Base-by-base conservation (phyloP, 2,888 invertebrate species). In the Ctenicera cuprea region DNA sequence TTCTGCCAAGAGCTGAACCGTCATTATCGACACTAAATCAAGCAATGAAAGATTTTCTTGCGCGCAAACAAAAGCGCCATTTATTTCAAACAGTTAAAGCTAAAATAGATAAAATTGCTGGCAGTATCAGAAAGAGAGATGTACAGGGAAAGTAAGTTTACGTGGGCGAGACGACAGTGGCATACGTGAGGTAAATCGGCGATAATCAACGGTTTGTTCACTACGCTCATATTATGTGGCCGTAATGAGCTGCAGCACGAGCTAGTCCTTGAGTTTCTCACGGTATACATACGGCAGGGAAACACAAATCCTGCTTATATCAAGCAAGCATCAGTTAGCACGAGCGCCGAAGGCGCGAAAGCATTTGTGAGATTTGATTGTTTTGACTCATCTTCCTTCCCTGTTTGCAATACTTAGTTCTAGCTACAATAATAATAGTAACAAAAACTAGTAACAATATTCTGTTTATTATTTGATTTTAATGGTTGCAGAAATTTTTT, bases 191-290 rank as follows among this genome's bases (percentile, higher is more conserved):
- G 63, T n/a, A 62, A 45, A 45, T 26, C 45, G 62, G 38, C 20
- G 59, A 38, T 38, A 38, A 59, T 59, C 59, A 59, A 14, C 54
- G 16, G 41, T 20, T 33, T 45, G 63, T 63, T 41, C 26, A 16
- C 45, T 16, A n/a, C 45, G 52, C 45, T 59, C 64, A 62, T 64
- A 68, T 74, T 76, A 73, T 70, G 62, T 16, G 50, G 38, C 41
- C 63, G 74, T 74, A 76, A 76, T 74, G 74, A 76, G 74, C 76
- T 57, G 54, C 59, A 76, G 76, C 76, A 76, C 76, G 76, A 76
- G 76, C 76, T 67, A 59, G 66, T 74, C 71, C 57, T 74, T 65
- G 59, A 63, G 63, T 71, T 76, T 76, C 76, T 76, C 76, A 76
- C 76, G 76, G 71, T 67, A 64, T 57, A 64, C 71, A 71, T 57